These are phyloP conservation scores for Agrotis segetum DNA, from an alignment of 2,888 invertebrate species.

Conservation along the genomic window DNA sequence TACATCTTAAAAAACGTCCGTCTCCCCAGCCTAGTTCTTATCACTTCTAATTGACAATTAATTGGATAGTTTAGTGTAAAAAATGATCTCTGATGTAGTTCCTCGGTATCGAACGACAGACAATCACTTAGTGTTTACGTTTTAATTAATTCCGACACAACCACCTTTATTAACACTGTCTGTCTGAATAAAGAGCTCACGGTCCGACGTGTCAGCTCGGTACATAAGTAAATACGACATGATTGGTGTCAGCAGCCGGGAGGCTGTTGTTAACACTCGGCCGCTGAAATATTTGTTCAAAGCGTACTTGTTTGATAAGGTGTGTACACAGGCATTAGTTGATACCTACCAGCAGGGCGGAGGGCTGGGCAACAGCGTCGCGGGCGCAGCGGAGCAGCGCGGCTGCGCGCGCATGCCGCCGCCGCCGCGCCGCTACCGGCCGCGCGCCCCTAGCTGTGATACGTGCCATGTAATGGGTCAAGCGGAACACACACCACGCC, in stretches of 20 bases:
- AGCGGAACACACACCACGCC: constrained; percentile 45
- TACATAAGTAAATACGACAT: constrained; percentile 43
- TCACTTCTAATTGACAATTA: constrained; percentile 31
- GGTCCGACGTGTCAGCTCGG: constrained; percentile 14
- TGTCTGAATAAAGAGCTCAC: constrained; percentile 37
- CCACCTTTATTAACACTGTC: constrained; percentile 52
- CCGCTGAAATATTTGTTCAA: constrained; percentile 55
- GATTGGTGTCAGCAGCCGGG: constrained; percentile 44
- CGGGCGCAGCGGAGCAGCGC: constrained; percentile 36
- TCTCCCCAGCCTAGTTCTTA: constrained; percentile 9
- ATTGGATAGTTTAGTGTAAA: constrained; percentile 14
- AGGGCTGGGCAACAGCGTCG: constrained; percentile 60
- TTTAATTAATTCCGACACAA: constrained; percentile 51
- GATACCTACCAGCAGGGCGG: constrained; percentile 58
- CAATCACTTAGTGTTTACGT: constrained; percentile 32
- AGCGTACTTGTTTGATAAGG: constrained; percentile 52
- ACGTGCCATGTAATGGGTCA: constrained; percentile 59
- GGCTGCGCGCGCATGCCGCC: constrained; percentile 5
- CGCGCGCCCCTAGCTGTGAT: constrained; percentile 55
- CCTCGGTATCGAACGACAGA: constrained; percentile 3
- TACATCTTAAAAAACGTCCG: constrained; percentile 38
- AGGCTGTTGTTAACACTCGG: constrained; percentile 36
- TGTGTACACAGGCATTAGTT: constrained; percentile 53
- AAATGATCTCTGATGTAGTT: constrained; percentile 15
- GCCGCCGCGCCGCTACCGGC: constrained; percentile 39